Evolutionary conservation across 2,888 invertebrate genomes (phyloP).

Genomic region (Aspidiotus destructor): DNA sequence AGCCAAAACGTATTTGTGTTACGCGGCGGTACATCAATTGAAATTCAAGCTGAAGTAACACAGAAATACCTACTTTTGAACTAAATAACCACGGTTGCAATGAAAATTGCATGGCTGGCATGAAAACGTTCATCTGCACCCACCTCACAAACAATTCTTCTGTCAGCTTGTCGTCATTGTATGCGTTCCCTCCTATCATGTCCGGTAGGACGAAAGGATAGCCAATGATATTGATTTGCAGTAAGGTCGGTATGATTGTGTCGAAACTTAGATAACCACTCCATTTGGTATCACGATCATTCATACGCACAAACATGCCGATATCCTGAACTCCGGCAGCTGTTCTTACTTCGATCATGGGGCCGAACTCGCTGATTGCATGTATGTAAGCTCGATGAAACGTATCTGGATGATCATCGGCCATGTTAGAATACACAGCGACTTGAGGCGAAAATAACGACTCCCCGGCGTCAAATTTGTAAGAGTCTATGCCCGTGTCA

Average conservation of each 20-base stretch:
- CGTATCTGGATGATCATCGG: constrained; percentile 24
- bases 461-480: constrained; percentile 77
- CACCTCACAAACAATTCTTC: constrained; percentile 65
- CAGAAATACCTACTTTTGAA: constrained; percentile 42
- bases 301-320: constrained; percentile 63
- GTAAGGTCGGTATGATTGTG: constrained; percentile 59
- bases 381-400: constrained; percentile 45
- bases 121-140: constrained; percentile 65
- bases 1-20: constrained; percentile 37
- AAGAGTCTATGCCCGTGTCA: constrained; percentile 57
- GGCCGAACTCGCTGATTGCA: constrained; percentile 50
- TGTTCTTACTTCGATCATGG: constrained; percentile 57
- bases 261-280: constrained; percentile 58
- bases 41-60: background rate
- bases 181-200: constrained; percentile 64
- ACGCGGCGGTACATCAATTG: background rate
- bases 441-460: constrained; percentile 16
- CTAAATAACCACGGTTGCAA: constrained; percentile 70
- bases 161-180: constrained; percentile 47
- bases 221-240: constrained; percentile 54
- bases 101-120: constrained; percentile 72
- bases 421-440: constrained; percentile 14
- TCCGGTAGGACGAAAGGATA: constrained; percentile 67
- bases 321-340: constrained; percentile 60
- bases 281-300: constrained; percentile 61